These are phyloP conservation scores for Crax fasciolata DNA, from an alignment of 2,797 vertebrate genomes.

Conservation along the genomic window DNA sequence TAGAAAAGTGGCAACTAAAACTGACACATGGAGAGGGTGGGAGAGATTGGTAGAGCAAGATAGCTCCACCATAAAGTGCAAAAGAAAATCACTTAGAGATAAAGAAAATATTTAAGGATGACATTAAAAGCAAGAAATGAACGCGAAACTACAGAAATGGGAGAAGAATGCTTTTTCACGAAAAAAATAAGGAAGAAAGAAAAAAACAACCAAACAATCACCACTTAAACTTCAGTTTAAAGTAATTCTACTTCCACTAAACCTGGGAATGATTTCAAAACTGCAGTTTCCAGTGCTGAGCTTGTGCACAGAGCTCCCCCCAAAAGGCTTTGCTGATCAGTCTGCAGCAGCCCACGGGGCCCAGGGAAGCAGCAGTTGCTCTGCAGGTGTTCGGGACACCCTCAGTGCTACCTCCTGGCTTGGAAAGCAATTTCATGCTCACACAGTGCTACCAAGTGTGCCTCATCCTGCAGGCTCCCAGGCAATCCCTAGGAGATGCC, in stretches of 20 bases:
- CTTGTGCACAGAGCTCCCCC: neutral
- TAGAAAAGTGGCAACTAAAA: constrained; percentile 25
- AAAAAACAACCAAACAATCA: neutral
- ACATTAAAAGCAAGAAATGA: constrained; percentile 67
- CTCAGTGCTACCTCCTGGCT: neutral
- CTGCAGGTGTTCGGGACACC: too few species aligned
- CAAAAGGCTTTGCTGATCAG: neutral
- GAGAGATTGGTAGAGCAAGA: constrained; percentile 29
- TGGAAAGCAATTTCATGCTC: neutral
- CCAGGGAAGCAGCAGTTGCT: neutral
- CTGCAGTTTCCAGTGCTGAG: neutral
- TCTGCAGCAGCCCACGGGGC: neutral
- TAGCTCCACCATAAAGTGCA: constrained; percentile 59
- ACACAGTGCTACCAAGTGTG: fast-evolving
- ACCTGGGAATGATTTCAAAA: neutral
- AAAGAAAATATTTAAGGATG: constrained; percentile 64
- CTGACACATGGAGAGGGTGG: neutral
- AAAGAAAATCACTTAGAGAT: constrained; percentile 38
- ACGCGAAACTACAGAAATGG: neutral
- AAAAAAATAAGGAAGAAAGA: neutral
- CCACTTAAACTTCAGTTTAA: neutral
- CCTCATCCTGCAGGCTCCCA: neutral
- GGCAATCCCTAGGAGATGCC: neutral
- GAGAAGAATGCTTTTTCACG: neutral
- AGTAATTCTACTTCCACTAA: neutral